Conservation (phyloP, 2,888 invertebrate genomes). For the Drosophila falleni region DNA sequence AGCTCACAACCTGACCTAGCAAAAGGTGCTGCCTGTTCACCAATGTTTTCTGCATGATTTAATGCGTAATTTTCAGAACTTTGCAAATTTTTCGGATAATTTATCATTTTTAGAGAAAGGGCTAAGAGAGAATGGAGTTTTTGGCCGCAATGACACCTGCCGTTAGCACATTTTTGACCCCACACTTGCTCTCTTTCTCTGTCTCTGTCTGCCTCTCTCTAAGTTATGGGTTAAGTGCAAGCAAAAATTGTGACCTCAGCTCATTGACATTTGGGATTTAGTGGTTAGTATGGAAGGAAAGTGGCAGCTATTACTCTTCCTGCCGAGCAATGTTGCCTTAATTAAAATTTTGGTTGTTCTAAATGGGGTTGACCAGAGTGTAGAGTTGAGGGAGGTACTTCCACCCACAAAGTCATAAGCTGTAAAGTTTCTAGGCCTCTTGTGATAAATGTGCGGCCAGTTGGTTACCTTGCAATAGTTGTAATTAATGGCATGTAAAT, state of each 20-base stretch:
- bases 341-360: constrained; percentile 69
- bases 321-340: constrained; percentile 54
- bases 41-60: constrained; percentile 72
- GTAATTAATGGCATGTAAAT: constrained; percentile 51
- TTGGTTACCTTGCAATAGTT: constrained; percentile 12
- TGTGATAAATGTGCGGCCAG: constrained; percentile 53
- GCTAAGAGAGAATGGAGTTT: constrained; percentile 20
- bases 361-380: constrained; percentile 39
- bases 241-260: constrained; percentile 73
- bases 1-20: constrained; percentile 5
- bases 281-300: constrained; percentile 32
- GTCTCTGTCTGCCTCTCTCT: background rate
- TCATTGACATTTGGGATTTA: constrained; percentile 74
- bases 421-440: constrained; percentile 49
- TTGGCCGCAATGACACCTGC: constrained; percentile 65
- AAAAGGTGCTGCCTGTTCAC: constrained; percentile 41
- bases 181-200: background rate
- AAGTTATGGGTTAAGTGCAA: constrained; percentile 54
- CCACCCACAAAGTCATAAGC: constrained; percentile 22
- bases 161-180: constrained; percentile 49
- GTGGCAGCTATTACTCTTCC: constrained; percentile 1
- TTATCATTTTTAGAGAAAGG: constrained; percentile 68
- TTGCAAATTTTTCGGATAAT: constrained; percentile 76
- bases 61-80: constrained; percentile 80
- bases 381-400: background rate